Conservation (phyloP, 2,113 vertebrate species). For the Orthonyx spaldingii region DNA sequence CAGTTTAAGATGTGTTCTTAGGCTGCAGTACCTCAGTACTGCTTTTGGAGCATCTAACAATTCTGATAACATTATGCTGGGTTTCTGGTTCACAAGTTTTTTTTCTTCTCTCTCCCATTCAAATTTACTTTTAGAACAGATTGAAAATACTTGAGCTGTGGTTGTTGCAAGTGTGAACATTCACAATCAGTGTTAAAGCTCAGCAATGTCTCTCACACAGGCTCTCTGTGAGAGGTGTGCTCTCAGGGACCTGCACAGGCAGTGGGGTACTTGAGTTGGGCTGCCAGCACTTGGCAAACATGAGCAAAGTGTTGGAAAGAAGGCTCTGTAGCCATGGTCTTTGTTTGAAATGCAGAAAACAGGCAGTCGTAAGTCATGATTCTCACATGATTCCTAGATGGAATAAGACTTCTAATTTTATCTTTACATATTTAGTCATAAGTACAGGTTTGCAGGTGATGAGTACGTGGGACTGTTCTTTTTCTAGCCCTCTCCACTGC, state of each 20-base stretch:
- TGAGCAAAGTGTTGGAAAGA: background rate
- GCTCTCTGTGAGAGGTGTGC: background rate
- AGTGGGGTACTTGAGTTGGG: background rate
- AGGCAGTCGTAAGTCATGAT: background rate
- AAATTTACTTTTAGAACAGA: background rate
- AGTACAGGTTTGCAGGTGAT: slow-evolving; percentile 2
- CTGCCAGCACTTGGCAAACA: background rate
- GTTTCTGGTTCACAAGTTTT: background rate
- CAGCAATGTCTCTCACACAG: background rate
- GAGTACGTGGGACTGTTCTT: background rate
- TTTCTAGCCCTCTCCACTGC: background rate
- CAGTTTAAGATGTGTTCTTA: background rate
- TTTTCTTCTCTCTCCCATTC: background rate
- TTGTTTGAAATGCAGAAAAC: background rate
- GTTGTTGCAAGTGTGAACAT: background rate
- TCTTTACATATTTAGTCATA: background rate
- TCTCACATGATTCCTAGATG: background rate
- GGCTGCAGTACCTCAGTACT: background rate
- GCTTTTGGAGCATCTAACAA: background rate
- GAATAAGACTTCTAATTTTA: background rate
- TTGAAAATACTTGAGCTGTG: background rate
- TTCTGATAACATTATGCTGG: background rate
- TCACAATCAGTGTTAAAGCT: background rate
- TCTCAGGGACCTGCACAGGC: background rate
- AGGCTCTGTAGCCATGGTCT: background rate